Base-by-base conservation (phyloP, 2,113 vertebrate species). In the Bos taurus region DNA sequence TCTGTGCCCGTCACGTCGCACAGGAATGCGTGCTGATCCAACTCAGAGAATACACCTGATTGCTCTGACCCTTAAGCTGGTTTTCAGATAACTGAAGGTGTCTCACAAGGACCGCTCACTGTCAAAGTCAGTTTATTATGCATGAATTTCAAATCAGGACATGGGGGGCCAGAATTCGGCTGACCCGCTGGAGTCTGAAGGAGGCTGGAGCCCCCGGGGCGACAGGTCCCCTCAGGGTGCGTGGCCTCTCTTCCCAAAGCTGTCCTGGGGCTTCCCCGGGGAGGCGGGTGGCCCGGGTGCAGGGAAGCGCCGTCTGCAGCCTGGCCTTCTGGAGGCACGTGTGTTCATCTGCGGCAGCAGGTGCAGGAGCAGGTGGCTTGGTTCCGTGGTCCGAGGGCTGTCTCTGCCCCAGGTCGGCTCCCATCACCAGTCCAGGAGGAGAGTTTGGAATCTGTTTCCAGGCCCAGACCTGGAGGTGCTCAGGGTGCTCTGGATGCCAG, bases 81-180 rank as follows among this genome's bases (percentile, higher is more conserved):
- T 94, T 97, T 48, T 97, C 94, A 97, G 98, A 64, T 97, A 97
- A 98, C 96, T 98, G 97, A 92, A 91, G 92, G 85, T 96, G 89
- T 84, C 84, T 98, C 7, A 4, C 90, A 97, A 94, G 97, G 88
- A 96, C 74, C 10, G 56, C 62, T 97, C 92, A 77, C 71, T 56
- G 54, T 26, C 87, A 96, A 92, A 43, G 59, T 92, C n/a, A 16
- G 92, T 98, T 98, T 91, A 92, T 97, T 98, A 95, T 80, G 62
- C 74, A 52, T 82, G 48, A 83, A 83, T 97, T 78, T 92, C 89
- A 92, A 97, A 97, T 97, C 96, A 71, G 59, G 67, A 95, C 74
- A 36, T 97, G 92, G 2, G 64, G 95, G n/a, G 56, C 74, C 46
- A 54, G 16, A 86, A 12, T 54, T 81, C 48, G 0, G 16, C 62